Percentiles rank a stretch among this genome's conserved stretches.
These are phyloP conservation scores for Poecilus cupreus DNA, from an alignment of 2,888 invertebrate species.

Conservation along the genomic window DNA sequence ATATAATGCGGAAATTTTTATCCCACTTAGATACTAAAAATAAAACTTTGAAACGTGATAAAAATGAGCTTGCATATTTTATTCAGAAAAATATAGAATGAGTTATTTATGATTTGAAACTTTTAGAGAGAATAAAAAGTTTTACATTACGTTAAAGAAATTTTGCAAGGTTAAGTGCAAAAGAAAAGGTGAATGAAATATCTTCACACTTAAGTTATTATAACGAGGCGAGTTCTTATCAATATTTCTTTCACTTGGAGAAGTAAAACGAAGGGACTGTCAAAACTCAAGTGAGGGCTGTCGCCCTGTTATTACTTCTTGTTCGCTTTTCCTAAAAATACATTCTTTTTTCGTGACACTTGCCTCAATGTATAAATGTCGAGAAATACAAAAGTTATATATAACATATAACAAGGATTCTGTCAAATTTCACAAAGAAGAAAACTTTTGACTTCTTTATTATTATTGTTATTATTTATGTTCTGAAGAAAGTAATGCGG, in stretches of 20 bases:
- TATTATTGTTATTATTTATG: constrained; percentile 28
- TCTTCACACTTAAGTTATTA: constrained; percentile 38
- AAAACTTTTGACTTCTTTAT: constrained; percentile 26
- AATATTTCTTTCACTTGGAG: constrained; percentile 21
- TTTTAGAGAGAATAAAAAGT: constrained; percentile 9
- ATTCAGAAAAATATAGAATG: constrained; percentile 11
- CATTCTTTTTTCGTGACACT: constrained; percentile 34
- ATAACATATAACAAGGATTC: constrained; percentile 27
- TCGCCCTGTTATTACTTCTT: constrained; percentile 31
- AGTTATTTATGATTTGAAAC: constrained; percentile 27
- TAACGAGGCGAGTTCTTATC: constrained; percentile 18
- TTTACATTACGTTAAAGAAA: constrained; percentile 8
- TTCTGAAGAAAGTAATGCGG: background rate
- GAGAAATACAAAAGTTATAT: constrained; percentile 15
- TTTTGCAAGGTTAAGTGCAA: background rate
- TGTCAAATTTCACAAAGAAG: constrained; percentile 4
- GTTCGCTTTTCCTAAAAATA: constrained; percentile 10
- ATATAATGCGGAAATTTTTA: too few species aligned
- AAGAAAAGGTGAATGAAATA: constrained; percentile 19
- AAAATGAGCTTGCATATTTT: constrained; percentile 4
- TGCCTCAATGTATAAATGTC: constrained; percentile 24
- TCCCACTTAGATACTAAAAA: too few species aligned
- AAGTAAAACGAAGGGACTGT: constrained; percentile 26
- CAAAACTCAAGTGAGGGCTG: constrained; percentile 18
- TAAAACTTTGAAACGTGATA: too few species aligned